phyloP scores from a whole-genome alignment of 2,113 vertebrate species.

The Laticauda colubrina region DNA sequence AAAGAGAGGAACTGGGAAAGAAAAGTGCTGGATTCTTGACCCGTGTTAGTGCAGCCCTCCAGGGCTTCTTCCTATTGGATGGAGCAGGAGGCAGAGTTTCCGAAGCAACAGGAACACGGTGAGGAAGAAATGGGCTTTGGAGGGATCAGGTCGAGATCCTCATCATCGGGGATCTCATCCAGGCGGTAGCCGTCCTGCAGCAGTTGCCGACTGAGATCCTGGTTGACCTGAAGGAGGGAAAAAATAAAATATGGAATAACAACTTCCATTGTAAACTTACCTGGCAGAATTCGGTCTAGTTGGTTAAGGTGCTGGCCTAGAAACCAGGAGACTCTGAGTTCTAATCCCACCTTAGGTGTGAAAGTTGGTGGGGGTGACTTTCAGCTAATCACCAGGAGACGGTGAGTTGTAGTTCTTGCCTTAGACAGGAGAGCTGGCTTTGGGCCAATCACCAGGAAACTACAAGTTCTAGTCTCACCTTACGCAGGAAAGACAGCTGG shows the following conservation, averaged over 20 bases:
- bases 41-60: background rate
- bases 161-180: conserved; percentile 94
- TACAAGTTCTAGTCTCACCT: too few species aligned
- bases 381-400: too few species aligned
- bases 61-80: conserved; percentile 74
- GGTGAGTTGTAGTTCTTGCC: too few species aligned
- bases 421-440: background rate
- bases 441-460: background rate
- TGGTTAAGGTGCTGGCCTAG: too few species aligned
- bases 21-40: conserved; percentile 40
- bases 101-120: conserved; percentile 78
- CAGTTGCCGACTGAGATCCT: conserved; percentile 89
- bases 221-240: conserved; percentile 80
- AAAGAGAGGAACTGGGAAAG: background rate
- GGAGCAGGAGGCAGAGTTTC: conserved; percentile 76
- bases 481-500: too few species aligned
- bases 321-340: background rate
- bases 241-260: background rate
- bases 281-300: too few species aligned
- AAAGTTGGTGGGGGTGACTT: too few species aligned
- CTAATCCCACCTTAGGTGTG: too few species aligned
- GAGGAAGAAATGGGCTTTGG: conserved; percentile 86
- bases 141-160: conserved; percentile 95
- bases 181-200: conserved; percentile 93
- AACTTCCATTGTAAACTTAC: too few species aligned